phyloP scores from a whole-genome alignment of 2,888 invertebrate genomes.

The Mythimna ferrago region DNA sequence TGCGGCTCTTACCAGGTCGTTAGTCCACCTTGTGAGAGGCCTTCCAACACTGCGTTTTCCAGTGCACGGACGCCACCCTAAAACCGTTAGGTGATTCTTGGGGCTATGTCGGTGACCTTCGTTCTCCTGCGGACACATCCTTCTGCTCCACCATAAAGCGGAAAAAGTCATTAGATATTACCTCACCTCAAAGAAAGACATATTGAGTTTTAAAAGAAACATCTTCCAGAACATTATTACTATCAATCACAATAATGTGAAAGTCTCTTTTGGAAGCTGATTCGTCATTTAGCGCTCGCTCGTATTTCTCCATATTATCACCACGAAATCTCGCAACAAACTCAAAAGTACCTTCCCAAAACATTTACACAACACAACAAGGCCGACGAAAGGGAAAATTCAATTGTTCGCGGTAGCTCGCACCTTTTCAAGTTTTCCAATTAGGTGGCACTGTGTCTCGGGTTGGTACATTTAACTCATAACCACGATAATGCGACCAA shows the following conservation, averaged over 20 bases:
- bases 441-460: slow-evolving; percentile 78
- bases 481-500: slow-evolving; percentile 74
- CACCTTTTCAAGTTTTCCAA: slow-evolving; percentile 86
- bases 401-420: slow-evolving; percentile 75
- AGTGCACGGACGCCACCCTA: too few relatives aligned
- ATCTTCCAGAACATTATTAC: too few relatives aligned
- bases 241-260: background rate
- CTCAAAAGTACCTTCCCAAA: slow-evolving; percentile 38
- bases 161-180: too few relatives aligned
- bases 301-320: background rate
- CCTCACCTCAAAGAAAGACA: too few relatives aligned
- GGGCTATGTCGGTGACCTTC: too few relatives aligned
- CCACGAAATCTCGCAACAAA: slow-evolving; percentile 30
- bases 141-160: too few relatives aligned
- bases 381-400: slow-evolving; percentile 67
- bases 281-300: background rate
- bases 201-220: too few relatives aligned
- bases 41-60: too few relatives aligned
- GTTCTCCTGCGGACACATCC: too few relatives aligned
- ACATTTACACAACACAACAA: slow-evolving; percentile 56
- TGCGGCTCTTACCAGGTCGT: too few relatives aligned
- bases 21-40: too few relatives aligned
- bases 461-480: slow-evolving; percentile 79
- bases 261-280: background rate
- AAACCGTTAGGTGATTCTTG: too few relatives aligned